Evolutionary conservation across 2,888 invertebrate genomes (phyloP).

Genomic region (Sicus ferrugineus): DNA sequence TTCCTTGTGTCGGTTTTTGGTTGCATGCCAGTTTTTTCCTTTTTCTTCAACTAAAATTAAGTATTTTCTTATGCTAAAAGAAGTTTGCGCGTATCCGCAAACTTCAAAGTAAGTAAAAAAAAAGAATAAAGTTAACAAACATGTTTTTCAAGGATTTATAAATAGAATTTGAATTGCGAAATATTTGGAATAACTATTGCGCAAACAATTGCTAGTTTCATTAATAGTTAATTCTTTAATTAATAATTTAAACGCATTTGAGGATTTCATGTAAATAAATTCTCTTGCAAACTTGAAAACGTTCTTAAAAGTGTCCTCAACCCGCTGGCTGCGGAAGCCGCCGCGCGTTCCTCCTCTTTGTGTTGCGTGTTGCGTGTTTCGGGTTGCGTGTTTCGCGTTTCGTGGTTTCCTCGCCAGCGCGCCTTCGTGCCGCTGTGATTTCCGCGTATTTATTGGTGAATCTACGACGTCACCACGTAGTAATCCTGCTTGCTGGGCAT

Average conservation of each 20-base stretch:
- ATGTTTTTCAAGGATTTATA: not conserved
- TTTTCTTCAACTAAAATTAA: too few species aligned
- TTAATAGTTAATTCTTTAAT: not conserved
- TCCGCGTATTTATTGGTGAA: slow-evolving; percentile 6
- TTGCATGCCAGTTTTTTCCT: slow-evolving; percentile 29
- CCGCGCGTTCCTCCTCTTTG: slow-evolving; percentile 12
- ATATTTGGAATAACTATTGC: slow-evolving; percentile 33
- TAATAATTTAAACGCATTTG: not conserved
- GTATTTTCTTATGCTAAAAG: too few species aligned
- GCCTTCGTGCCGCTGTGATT: slow-evolving; percentile 25
- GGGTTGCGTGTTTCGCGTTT: slow-evolving; percentile 36
- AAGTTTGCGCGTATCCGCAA: too few species aligned
- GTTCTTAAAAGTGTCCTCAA: too few species aligned
- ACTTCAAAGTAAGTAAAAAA: not conserved
- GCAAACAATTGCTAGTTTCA: slow-evolving; percentile 36
- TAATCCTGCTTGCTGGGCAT: slow-evolving; percentile 60
- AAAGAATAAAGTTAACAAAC: not conserved
- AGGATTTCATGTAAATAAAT: slow-evolving; percentile 15
- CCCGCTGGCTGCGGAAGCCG: too few species aligned
- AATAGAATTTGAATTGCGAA: not conserved
- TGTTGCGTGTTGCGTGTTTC: slow-evolving; percentile 28
- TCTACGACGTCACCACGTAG: slow-evolving; percentile 44
- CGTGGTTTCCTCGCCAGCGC: slow-evolving; percentile 13
- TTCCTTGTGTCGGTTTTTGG: slow-evolving; percentile 14
- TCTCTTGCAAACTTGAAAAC: not conserved